Evolutionary conservation across 2,797 vertebrate species (phyloP).

Genomic region (Falco peregrinus): DNA sequence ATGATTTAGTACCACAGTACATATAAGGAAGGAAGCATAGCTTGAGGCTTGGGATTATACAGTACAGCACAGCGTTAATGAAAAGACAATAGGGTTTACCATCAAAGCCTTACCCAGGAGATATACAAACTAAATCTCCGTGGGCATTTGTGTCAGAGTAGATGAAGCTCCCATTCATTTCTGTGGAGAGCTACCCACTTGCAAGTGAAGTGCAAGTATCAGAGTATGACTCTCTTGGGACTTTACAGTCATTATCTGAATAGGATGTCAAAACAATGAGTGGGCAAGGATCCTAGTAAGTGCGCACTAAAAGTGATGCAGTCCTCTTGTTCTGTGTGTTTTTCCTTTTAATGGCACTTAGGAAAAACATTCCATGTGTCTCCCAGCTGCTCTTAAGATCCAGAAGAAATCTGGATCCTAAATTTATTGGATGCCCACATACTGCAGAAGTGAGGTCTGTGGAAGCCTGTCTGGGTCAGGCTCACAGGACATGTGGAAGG

Average conservation of each 20-base stretch:
- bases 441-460: neutral
- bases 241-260: neutral
- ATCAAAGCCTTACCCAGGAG: conserved; percentile 25
- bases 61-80: neutral
- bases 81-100: neutral
- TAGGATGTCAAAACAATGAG: neutral
- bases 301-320: neutral
- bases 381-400: neutral
- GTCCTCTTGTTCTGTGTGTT: neutral
- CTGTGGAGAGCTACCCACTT: neutral
- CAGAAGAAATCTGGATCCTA: neutral
- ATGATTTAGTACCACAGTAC: neutral
- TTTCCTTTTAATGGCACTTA: neutral
- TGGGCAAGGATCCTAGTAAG: neutral
- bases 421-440: neutral
- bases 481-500: neutral
- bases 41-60: neutral
- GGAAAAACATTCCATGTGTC: neutral
- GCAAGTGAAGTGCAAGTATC: neutral
- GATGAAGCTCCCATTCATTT: neutral
- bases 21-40: neutral
- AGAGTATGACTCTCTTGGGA: neutral
- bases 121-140: neutral
- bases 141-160: neutral
- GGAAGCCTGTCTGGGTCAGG: neutral